Evolutionary conservation across 2,797 vertebrate genomes (phyloP).

Genomic region (Labeo calbasu): DNA sequence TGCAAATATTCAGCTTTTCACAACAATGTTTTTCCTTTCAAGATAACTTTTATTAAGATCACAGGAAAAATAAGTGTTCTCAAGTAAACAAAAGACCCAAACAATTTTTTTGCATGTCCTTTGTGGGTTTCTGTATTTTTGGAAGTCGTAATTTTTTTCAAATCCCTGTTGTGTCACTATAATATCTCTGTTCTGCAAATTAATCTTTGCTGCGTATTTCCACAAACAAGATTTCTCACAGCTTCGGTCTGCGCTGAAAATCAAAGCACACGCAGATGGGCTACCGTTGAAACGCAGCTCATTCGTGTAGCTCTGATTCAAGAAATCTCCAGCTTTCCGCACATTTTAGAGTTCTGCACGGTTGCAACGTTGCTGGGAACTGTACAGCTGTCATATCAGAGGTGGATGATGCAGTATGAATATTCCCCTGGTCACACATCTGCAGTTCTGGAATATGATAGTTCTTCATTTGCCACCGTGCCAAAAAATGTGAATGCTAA

Average conservation of each 20-base stretch:
- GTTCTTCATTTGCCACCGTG: constrained; percentile 4
- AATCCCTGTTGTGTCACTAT: background rate
- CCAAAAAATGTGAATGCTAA: constrained; percentile 37
- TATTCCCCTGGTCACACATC: constrained; percentile 12
- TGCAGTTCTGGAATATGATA: constrained; percentile 17
- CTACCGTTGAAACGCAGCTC: background rate
- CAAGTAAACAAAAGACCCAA: background rate
- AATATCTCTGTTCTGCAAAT: background rate
- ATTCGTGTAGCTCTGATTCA: constrained; percentile 1
- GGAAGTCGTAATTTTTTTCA: background rate
- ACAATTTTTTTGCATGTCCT: background rate
- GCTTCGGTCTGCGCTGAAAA: background rate
- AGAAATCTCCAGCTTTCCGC: background rate
- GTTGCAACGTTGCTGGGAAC: background rate
- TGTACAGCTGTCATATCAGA: constrained; percentile 16
- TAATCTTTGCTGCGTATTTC: background rate
- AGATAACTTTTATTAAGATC: background rate
- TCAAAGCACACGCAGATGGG: background rate
- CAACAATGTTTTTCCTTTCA: background rate
- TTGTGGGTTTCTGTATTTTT: background rate
- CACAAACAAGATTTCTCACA: background rate
- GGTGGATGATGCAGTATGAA: constrained; percentile 18
- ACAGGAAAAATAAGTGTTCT: background rate
- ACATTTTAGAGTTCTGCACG: constrained; percentile 1
- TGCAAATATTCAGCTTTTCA: background rate